phyloP scores from a whole-genome alignment of 2,888 invertebrate species.

The Gari tellinella region DNA sequence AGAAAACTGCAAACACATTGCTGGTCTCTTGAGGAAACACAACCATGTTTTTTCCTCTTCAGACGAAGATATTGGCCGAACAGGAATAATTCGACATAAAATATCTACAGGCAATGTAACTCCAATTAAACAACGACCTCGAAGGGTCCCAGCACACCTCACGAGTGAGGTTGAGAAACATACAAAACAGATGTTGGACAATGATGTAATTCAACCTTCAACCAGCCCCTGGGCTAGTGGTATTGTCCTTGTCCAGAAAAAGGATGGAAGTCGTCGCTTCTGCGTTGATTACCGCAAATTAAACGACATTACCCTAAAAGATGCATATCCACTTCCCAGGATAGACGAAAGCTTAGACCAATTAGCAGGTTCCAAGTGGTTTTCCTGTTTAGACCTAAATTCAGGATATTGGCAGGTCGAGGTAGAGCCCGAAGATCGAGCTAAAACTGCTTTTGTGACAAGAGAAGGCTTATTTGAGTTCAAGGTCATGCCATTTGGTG shows the following conservation, averaged over 20 bases:
- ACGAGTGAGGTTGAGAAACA: neutral
- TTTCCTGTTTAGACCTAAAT: conserved; percentile 20
- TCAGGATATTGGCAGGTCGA: conserved; percentile 67
- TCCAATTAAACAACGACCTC: conserved; percentile 1
- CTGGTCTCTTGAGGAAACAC: neutral
- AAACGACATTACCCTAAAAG: too few species aligned
- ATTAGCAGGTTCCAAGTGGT: conserved; percentile 48
- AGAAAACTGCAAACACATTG: neutral
- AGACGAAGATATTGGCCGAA: conserved; percentile 1
- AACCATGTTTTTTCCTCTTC: neutral
- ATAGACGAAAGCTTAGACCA: too few species aligned
- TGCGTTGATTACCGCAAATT: too few species aligned
- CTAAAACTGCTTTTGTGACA: conserved; percentile 69
- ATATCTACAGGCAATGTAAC: neutral
- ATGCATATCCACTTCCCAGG: too few species aligned
- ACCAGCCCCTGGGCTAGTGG: too few species aligned
- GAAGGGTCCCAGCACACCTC: conserved; percentile 1
- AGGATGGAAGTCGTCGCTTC: too few species aligned
- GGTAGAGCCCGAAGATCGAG: conserved; percentile 37
- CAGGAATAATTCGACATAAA: conserved; percentile 8
- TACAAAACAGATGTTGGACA: too few species aligned
- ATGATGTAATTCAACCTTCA: too few species aligned
- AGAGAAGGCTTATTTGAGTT: conserved; percentile 56
- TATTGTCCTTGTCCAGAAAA: too few species aligned
- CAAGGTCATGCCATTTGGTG: too few species aligned